Evolutionary conservation across 37 sponge, comb jelly and placozoan genomes (phyloP), one percentile per base, ranked within the genome.

Genomic region (Mnemiopsis leidyi): DNA sequence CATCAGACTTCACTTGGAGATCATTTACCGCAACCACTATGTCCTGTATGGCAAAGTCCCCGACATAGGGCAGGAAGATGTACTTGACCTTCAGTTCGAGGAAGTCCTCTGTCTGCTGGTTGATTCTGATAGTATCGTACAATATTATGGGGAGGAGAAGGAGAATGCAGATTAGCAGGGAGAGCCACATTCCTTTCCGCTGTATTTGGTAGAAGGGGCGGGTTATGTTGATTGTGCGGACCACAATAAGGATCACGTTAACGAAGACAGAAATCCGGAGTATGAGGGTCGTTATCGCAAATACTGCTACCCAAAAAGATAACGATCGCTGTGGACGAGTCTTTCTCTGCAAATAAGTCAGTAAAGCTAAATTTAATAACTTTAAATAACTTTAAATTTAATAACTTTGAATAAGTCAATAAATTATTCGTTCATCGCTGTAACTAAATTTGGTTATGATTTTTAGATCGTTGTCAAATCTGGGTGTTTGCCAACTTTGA

Each of bases 221-320:
- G 73, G 73, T 69, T 5, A 69, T 69, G 73, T 69, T 69, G 73
- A 69, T 69, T 5, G 73, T 69, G 2, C 73, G 73, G 73, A 69
- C 73, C 21, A 69, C 73, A 3, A 69, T 69, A 1, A 69, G 73
- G 1, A 69, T 25, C 29, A 69, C 29, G 73, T 69, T 69, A 3
- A 69, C 29, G 21, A 69, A 69, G 23, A 69, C 73, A n/a, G 73
- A 69, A 23, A 69, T 25, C 21, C 73, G 73, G 2, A 69, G n/a
- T 25, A 69, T 25, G 24, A 69, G 73, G 29, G 73, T 25, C 73
- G 73, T 69, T 21, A 69, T 28, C 24, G 29, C 73, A 25, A 28
- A 69, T 28, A 69, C 73, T 69, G 73, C 73, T 69, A 3, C 73
- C n/a, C n/a, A n/a, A n/a, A n/a, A n/a, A n/a, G n/a, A n/a, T n/a